Conservation (phyloP, 2,797 vertebrate species). For the Malacoctenus gilli region DNA sequence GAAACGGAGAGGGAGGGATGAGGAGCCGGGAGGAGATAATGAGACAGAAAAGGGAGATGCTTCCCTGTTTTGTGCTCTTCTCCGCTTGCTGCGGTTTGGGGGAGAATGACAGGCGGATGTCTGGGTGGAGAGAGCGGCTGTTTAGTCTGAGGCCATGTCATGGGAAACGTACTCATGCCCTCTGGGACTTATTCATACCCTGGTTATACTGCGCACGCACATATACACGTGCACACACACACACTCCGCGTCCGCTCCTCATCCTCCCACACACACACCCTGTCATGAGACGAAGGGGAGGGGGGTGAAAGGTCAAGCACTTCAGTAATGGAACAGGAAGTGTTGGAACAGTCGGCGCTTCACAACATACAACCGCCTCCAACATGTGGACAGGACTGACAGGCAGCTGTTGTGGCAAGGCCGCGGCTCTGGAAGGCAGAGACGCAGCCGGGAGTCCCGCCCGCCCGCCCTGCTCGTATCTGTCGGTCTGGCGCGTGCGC, state of each 20-base stretch:
- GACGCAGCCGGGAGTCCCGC: conserved; percentile 49
- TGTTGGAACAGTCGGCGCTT: conserved; percentile 72
- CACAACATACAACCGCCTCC: conserved; percentile 74
- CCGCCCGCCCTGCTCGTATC: conserved; percentile 42
- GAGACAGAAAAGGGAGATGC: conserved; percentile 54
- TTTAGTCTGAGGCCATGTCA: conserved; percentile 83
- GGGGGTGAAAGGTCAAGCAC: conserved; percentile 79
- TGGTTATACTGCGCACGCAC: conserved; percentile 57
- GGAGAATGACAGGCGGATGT: conserved; percentile 80
- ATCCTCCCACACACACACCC: conserved; percentile 75
- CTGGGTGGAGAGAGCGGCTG: conserved; percentile 78
- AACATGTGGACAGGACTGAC: conserved; percentile 77
- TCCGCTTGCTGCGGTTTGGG: conserved; percentile 62
- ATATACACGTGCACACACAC: conserved; percentile 47
- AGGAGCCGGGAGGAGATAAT: conserved; percentile 58
- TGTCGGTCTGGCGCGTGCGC: conserved; percentile 45
- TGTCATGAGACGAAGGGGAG: conserved; percentile 70
- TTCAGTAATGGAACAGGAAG: conserved; percentile 83
- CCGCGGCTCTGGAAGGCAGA: conserved; percentile 55
- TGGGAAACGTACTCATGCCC: conserved; percentile 78
- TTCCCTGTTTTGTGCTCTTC: conserved; percentile 64
- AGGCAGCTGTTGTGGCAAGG: conserved; percentile 76
- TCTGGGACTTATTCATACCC: conserved; percentile 74
- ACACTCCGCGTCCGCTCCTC: conserved; percentile 58
- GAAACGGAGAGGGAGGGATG: conserved; percentile 43